These are phyloP conservation scores for Hyperoplus lanceolatus DNA, from an alignment of 2,797 vertebrate genomes.

Conservation along the genomic window DNA sequence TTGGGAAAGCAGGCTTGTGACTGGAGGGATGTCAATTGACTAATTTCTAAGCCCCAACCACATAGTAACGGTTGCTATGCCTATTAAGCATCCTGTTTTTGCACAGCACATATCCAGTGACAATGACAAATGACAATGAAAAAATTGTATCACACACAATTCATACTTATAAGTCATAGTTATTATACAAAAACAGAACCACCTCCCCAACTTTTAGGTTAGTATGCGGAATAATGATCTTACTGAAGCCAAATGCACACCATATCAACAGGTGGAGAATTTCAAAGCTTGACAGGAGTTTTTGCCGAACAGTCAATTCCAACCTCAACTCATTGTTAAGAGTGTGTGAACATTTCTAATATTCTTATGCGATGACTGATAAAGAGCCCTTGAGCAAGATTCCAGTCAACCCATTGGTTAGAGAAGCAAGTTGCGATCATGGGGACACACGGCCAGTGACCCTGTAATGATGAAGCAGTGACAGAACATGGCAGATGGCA, in stretches of 20 bases:
- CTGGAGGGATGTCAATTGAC: conserved; percentile 3
- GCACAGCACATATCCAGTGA: background rate
- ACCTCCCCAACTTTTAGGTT: background rate
- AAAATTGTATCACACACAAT: background rate
- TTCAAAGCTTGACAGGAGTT: background rate
- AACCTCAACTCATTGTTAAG: conserved; percentile 10
- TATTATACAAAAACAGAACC: background rate
- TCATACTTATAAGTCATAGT: background rate
- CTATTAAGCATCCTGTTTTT: background rate
- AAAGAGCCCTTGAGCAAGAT: conserved; percentile 31
- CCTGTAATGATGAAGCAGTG: conserved; percentile 76
- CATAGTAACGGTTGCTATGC: background rate
- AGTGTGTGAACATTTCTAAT: background rate
- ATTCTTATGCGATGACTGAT: background rate
- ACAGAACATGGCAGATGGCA: conserved; percentile 80
- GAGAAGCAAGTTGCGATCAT: conserved; percentile 52
- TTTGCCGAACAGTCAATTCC: background rate
- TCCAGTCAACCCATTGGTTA: conserved; percentile 54
- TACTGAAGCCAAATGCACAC: background rate
- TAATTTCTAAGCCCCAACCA: background rate
- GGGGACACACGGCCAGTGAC: conserved; percentile 65
- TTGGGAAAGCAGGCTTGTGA: background rate
- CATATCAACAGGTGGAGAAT: background rate
- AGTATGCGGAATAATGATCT: background rate
- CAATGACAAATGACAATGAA: background rate